Conservation (phyloP, 2,888 invertebrate species). For the Prosopocoilus inquinatus region DNA sequence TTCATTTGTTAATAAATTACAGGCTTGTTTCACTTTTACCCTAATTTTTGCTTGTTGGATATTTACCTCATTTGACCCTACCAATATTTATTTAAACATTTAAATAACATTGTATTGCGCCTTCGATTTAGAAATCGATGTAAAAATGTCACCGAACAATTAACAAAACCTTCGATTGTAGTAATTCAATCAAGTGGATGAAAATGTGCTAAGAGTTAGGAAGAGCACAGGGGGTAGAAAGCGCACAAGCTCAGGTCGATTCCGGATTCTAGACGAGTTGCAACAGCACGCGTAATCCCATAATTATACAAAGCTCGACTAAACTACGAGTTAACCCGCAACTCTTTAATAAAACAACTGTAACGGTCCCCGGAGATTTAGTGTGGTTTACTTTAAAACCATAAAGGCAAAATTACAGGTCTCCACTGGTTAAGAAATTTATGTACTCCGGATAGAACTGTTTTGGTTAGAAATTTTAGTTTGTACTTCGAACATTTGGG, state of each 20-base stretch:
- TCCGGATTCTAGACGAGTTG: conserved; percentile 13
- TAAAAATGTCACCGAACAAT: conserved; percentile 15
- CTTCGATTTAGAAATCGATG: too few relatives aligned
- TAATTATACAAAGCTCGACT: conserved; percentile 34
- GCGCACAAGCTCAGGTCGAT: conserved; percentile 10
- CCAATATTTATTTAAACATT: too few relatives aligned
- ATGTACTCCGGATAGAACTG: conserved; percentile 43
- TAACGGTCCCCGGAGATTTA: conserved; percentile 42
- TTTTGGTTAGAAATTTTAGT: conserved; percentile 28
- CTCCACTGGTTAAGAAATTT: conserved; percentile 49
- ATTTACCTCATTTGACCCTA: too few relatives aligned
- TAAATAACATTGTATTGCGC: too few relatives aligned
- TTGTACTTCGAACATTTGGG: conserved; percentile 10
- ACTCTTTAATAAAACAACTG: conserved; percentile 39
- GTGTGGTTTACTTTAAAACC: conserved; percentile 49
- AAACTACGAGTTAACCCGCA: conserved; percentile 33
- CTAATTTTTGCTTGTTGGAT: too few relatives aligned
- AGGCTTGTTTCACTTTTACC: too few relatives aligned
- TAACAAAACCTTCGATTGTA: conserved; percentile 30
- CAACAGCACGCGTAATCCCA: conserved; percentile 31
- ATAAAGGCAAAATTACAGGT: conserved; percentile 50
- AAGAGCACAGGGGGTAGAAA: conserved; percentile 1
- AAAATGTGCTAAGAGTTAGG: conserved; percentile 17
- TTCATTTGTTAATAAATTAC: too few relatives aligned
- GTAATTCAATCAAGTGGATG: conserved; percentile 32